Evolutionary conservation across 2,797 vertebrate genomes (phyloP).

Genomic region (Anabas testudineus): DNA sequence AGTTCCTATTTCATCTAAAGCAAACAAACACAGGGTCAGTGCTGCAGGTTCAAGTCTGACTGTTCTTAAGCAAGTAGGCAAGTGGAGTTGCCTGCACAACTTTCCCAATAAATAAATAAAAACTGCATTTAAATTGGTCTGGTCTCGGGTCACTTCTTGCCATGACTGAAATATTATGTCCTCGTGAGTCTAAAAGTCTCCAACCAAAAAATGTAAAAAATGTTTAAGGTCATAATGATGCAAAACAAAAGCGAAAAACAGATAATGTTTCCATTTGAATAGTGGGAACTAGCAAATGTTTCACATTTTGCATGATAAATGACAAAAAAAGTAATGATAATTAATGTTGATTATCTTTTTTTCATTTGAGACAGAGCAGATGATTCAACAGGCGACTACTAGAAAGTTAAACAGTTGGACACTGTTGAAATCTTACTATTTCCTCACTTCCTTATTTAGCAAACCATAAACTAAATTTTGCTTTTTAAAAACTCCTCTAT

Average conservation of each 20-base stretch:
- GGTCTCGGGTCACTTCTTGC: background rate
- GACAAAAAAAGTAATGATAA: background rate
- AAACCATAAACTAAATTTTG: conserved; percentile 33
- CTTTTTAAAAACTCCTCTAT: conserved; percentile 41
- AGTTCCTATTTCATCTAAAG: conserved; percentile 27
- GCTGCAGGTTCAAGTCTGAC: conserved; percentile 32
- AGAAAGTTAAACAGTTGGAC: conserved; percentile 1
- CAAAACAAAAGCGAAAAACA: background rate
- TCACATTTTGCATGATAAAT: background rate
- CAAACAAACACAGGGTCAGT: conserved; percentile 39
- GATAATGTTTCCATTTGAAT: too few species aligned
- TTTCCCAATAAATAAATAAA: conserved; percentile 1
- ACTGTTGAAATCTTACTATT: conserved; percentile 26
- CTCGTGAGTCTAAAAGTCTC: too few species aligned
- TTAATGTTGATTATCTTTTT: background rate
- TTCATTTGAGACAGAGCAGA: background rate
- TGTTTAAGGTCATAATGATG: background rate
- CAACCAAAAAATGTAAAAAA: background rate
- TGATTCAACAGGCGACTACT: background rate
- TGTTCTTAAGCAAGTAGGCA: conserved; percentile 24
- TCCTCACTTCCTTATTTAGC: conserved; percentile 56
- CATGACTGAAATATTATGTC: too few species aligned
- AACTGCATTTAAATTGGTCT: background rate
- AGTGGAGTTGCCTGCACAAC: background rate
- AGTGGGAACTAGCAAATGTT: background rate